A percentile compares a stretch with the other conserved stretches of the same genome.
These are phyloP conservation scores for Zapus hudsonius DNA, from an alignment of 2,113 vertebrate genomes.

Conservation along the genomic window DNA sequence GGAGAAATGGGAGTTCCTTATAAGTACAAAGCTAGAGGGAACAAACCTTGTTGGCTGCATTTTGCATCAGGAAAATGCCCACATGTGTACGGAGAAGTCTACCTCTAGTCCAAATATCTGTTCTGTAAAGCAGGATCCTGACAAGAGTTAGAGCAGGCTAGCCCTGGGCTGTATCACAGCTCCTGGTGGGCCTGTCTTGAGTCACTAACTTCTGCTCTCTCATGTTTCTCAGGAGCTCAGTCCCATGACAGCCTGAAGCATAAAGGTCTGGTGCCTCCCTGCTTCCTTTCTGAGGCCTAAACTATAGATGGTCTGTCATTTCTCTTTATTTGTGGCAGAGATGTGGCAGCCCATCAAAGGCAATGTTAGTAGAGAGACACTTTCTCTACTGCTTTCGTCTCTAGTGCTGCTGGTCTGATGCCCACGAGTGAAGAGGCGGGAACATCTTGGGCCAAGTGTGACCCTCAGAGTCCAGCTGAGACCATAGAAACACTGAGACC, in stretches of 20 bases:
- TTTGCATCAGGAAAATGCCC: constrained; percentile 32
- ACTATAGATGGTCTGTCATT: neutral
- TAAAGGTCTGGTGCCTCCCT: neutral
- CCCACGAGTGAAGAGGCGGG: neutral
- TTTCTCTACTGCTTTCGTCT: neutral
- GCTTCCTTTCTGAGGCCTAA: neutral
- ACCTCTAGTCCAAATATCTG: neutral
- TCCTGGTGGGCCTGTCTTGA: neutral
- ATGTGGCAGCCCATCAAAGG: neutral
- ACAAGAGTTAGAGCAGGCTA: neutral
- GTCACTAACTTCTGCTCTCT: neutral
- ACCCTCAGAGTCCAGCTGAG: neutral
- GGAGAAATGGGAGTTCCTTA: neutral
- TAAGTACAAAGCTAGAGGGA: neutral
- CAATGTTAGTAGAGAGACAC: neutral
- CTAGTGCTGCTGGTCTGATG: neutral
- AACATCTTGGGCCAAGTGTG: neutral
- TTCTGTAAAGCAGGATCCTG: neutral
- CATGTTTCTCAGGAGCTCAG: neutral
- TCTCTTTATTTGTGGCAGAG: neutral
- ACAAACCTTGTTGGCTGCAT: neutral
- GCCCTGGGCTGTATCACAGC: neutral
- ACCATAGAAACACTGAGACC: neutral
- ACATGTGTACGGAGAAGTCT: neutral
- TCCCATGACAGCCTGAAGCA: neutral